Percentiles rank a stretch among this genome's conserved stretches.
These are phyloP conservation scores for Saimiri boliviensis DNA, from an alignment of 2,113 vertebrate species.

Conservation along the genomic window DNA sequence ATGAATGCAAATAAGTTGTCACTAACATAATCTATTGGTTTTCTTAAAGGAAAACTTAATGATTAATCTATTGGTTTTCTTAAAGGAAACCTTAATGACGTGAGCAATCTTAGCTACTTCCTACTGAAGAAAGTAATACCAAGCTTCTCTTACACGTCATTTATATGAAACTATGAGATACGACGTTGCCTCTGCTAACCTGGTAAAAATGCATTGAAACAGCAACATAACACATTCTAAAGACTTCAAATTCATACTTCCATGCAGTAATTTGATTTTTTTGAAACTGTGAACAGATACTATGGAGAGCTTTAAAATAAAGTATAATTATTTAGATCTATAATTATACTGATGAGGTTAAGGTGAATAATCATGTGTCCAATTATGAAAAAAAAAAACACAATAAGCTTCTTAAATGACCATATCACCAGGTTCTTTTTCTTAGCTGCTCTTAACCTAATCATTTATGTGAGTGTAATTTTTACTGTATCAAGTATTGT, in stretches of 20 bases:
- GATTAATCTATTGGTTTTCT: not conserved
- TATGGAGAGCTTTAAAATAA: constrained; percentile 29
- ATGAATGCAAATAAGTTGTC: not conserved
- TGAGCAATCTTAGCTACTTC: not conserved
- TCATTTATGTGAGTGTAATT: not conserved
- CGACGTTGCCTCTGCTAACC: not conserved
- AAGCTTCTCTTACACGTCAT: not conserved
- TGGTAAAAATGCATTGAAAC: not conserved
- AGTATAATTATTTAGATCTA: constrained; percentile 7
- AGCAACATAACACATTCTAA: constrained; percentile 9
- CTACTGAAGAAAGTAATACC: not conserved
- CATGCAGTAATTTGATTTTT: constrained; percentile 38
- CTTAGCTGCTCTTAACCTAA: not conserved
- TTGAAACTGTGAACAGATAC: constrained; percentile 7
- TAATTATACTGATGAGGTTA: constrained; percentile 47
- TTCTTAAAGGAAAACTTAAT: not conserved
- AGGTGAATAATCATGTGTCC: constrained; percentile 21
- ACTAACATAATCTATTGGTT: not conserved
- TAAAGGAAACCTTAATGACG: not conserved
- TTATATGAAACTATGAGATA: not conserved
- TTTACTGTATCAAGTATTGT: not conserved
- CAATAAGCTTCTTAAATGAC: not conserved
- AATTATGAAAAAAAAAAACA: constrained; percentile 34
- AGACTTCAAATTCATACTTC: not conserved
- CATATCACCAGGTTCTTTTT: not conserved